Conservation (phyloP, 2,797 vertebrate species). For the Channa striata region DNA sequence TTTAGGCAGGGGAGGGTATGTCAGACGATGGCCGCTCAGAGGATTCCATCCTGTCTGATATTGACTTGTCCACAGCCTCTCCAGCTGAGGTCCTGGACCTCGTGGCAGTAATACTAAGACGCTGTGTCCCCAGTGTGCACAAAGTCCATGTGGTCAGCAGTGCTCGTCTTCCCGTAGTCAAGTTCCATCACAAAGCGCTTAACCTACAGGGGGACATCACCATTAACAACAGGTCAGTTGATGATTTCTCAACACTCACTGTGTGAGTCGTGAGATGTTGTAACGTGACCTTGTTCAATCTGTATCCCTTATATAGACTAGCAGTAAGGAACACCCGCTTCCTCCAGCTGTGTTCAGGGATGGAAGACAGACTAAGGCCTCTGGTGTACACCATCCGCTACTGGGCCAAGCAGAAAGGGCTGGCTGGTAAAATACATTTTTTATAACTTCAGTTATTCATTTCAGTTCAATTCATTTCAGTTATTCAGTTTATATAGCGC, state of each 20-base stretch:
- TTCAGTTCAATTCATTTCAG: too few species aligned
- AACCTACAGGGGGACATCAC: slow-evolving; percentile 91
- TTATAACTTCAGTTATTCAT: too few species aligned
- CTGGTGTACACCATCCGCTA: slow-evolving; percentile 88
- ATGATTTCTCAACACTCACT: background rate
- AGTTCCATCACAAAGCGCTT: slow-evolving; percentile 92
- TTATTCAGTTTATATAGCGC: too few species aligned
- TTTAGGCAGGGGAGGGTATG: slow-evolving; percentile 72
- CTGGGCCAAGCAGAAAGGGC: slow-evolving; percentile 91
- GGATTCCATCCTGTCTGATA: slow-evolving; percentile 89
- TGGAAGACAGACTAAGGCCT: slow-evolving; percentile 88
- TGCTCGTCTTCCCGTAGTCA: slow-evolving; percentile 91
- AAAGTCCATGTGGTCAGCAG: slow-evolving; percentile 87
- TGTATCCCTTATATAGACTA: slow-evolving; percentile 78
- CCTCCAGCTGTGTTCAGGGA: slow-evolving; percentile 88
- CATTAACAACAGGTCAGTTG: slow-evolving; percentile 89
- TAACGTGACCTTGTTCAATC: background rate
- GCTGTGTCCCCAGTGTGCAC: slow-evolving; percentile 92
- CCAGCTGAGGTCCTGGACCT: slow-evolving; percentile 87
- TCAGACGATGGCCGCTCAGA: slow-evolving; percentile 81
- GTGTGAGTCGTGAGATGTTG: background rate
- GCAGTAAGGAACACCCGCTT: slow-evolving; percentile 92
- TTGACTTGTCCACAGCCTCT: slow-evolving; percentile 81
- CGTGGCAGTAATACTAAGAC: slow-evolving; percentile 87
- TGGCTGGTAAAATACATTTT: slow-evolving; percentile 85